Base-by-base conservation (phyloP, 2,888 invertebrate genomes). In the Leistus spinibarbis region DNA sequence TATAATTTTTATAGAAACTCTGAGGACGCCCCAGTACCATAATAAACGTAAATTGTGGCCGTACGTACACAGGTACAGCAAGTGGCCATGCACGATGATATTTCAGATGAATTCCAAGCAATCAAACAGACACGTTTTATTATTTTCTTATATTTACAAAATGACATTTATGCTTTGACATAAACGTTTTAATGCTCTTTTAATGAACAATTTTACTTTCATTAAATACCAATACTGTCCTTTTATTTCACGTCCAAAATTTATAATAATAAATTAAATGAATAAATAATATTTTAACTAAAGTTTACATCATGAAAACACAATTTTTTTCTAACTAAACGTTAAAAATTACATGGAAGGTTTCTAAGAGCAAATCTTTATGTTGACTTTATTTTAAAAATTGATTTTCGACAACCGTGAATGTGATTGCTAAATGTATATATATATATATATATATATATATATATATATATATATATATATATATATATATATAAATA, bases 1-100 rank as follows among this genome's bases (percentile, higher is more conserved):
- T 68, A 68, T 68, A 56, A 56, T 68, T 68, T 68, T 68, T 54
- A 54, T 68, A 23, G 1, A 68, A 68, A 68, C 56, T 17, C 22
- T n/a, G n/a, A 16, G 3, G 68, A 54, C 68, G 13, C 5, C 16
- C 53, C 16, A 2, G 7, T 27, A n/a, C 40, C 10, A 13, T 68
- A 68, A 66, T 68, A 68, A 68, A 68, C 68, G 20, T 68, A 68
- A 68, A 56, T 56, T 54, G 3, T 54, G 5, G 13, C 20, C 54
- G 19, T 13, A n/a, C n/a, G n/a, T n/a, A n/a, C n/a, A n/a, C n/a
- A n/a, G n/a, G n/a, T n/a, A n/a, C n/a, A n/a, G n/a, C n/a, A n/a
- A n/a, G n/a, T n/a, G n/a, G 13, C 60, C 13, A 60, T 57, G 57
- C 22, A 13, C 19, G 3, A 16, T 13, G 13, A 9, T 60, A 20